Evolutionary conservation across 1,140 invertebrate species (phyloP).

Genomic region (Euwallacea fornicatus): DNA sequence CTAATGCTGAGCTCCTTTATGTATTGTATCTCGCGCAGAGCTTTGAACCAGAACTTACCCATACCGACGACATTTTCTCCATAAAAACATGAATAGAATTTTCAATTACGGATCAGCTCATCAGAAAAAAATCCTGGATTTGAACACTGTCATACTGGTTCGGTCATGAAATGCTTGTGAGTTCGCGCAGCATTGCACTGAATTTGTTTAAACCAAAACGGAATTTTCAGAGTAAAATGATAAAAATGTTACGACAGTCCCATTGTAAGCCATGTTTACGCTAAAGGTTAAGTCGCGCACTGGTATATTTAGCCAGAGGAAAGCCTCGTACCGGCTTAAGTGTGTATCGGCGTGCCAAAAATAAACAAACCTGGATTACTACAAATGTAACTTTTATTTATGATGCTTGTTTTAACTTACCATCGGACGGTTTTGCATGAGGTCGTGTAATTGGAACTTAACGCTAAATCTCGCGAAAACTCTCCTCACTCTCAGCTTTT

Average conservation of each 20-base stretch:
- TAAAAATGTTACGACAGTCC: neutral
- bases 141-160: too few species aligned
- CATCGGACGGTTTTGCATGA: neutral
- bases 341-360: conserved; percentile 35
- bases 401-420: conserved; percentile 34
- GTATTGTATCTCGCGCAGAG: too few species aligned
- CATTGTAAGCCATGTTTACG: conserved; percentile 12
- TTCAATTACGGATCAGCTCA: neutral
- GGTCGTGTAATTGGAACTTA: neutral
- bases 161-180: too few species aligned
- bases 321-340: conserved; percentile 17
- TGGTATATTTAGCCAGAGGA: conserved; percentile 30
- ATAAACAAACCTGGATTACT: conserved; percentile 39
- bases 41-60: conserved; percentile 8
- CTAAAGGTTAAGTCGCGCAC: conserved; percentile 13
- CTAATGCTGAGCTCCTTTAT: too few species aligned
- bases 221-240: neutral
- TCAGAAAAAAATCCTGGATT: too few species aligned
- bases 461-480: neutral
- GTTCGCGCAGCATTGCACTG: too few species aligned
- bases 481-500: neutral
- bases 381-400: conserved; percentile 35
- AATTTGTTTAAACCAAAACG: too few species aligned
- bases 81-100: conserved; percentile 20
- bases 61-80: conserved; percentile 19